Conservation (phyloP, 2,888 invertebrate species). For the Disparrhopalites patrizii region DNA sequence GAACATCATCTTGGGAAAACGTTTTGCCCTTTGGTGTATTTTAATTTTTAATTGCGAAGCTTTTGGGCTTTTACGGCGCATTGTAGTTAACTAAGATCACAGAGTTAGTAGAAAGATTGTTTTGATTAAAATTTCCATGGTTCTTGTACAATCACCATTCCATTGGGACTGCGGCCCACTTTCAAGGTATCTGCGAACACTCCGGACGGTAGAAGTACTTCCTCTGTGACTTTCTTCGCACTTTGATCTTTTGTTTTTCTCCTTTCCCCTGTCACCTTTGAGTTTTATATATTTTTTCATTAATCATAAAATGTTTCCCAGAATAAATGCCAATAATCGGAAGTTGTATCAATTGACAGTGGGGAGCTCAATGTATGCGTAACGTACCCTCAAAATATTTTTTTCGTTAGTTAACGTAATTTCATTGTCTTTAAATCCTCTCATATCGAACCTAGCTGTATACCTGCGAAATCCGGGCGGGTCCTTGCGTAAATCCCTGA, state of each 20-base stretch:
- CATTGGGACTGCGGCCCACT: constrained; percentile 8
- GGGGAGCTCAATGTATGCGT: too few species aligned
- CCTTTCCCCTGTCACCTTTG: background rate
- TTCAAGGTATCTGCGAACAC: constrained; percentile 14
- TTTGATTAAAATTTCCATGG: constrained; percentile 22
- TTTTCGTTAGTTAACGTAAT: constrained; percentile 5
- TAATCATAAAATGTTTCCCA: background rate
- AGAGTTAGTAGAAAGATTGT: too few species aligned
- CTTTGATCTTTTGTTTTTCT: background rate
- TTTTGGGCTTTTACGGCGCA: too few species aligned
- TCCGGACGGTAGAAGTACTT: constrained; percentile 7
- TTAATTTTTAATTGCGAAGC: too few species aligned
- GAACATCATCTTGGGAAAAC: too few species aligned
- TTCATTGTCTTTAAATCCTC: constrained; percentile 13
- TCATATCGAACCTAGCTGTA: constrained; percentile 18
- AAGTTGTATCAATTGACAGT: too few species aligned
- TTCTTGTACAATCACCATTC: constrained; percentile 10
- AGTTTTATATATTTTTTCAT: background rate
- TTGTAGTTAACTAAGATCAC: too few species aligned
- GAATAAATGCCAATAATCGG: background rate
- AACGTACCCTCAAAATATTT: background rate
- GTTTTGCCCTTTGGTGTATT: too few species aligned
- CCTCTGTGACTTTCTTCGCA: constrained; percentile 7
- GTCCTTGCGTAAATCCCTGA: constrained; percentile 11
- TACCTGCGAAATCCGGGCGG: constrained; percentile 6